Evolutionary conservation across 1,140 invertebrate species (phyloP).

Genomic region (Zaprionus africanus): DNA sequence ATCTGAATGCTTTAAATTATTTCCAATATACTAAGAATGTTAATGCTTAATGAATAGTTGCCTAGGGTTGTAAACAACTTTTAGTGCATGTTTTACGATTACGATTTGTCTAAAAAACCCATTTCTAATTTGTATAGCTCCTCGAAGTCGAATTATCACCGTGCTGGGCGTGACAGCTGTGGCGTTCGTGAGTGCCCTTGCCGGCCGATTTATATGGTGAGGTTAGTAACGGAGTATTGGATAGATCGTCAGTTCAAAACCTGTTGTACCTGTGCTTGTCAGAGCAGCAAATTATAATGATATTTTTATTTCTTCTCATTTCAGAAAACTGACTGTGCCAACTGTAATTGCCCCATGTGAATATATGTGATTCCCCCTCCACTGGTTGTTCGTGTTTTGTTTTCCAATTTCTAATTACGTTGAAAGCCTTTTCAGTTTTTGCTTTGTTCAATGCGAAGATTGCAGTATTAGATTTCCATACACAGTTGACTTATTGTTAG

Average conservation of each 20-base stretch:
- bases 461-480: conserved; percentile 72
- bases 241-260: conserved; percentile 1
- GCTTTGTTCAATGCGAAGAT: conserved; percentile 56
- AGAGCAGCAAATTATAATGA: conserved; percentile 25
- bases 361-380: conserved; percentile 64
- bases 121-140: conserved; percentile 22
- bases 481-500: conserved; percentile 47
- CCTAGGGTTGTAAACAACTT: background rate
- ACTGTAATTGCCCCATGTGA: conserved; percentile 43
- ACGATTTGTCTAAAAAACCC: background rate
- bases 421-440: conserved; percentile 35
- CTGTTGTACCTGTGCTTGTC: background rate
- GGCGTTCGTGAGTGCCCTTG: conserved; percentile 54
- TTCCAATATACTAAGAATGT: background rate
- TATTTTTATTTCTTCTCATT: conserved; percentile 35
- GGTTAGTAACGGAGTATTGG: conserved; percentile 45
- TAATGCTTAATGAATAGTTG: background rate
- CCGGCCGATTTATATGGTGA: conserved; percentile 69
- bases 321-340: conserved; percentile 49
- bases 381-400: conserved; percentile 22
- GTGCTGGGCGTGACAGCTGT: conserved; percentile 57
- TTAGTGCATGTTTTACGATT: background rate
- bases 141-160: conserved; percentile 37
- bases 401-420: conserved; percentile 40
- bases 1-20: background rate